A percentile compares a stretch with the other conserved stretches of the same genome.
phyloP scores from a whole-genome alignment of 2,888 invertebrate species.

The Beris morrisii region DNA sequence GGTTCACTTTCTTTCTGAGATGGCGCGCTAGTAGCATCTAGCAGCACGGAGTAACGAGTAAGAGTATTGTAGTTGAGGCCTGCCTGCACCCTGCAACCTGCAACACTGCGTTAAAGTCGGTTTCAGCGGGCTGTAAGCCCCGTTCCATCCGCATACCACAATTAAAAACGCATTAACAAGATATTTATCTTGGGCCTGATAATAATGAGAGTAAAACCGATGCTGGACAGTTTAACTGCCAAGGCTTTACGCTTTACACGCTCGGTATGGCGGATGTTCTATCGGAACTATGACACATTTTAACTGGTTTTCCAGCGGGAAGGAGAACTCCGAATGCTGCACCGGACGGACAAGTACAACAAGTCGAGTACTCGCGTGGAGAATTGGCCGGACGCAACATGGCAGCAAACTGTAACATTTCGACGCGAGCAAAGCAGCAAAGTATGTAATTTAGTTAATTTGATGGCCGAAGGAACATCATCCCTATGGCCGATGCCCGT shows the following conservation, averaged over 20 bases:
- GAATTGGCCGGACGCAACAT: constrained; percentile 1
- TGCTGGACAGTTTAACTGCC: constrained; percentile 19
- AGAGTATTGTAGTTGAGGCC: too few species aligned
- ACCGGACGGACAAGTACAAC: neutral
- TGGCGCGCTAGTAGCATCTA: constrained; percentile 20
- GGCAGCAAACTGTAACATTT: constrained; percentile 12
- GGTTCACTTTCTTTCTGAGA: constrained; percentile 23
- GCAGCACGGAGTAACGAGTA: neutral
- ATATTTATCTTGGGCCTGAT: constrained; percentile 40
- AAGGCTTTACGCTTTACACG: constrained; percentile 6
- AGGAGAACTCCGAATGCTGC: too few species aligned
- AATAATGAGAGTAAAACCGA: constrained; percentile 4
- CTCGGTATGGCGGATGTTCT: constrained; percentile 7
- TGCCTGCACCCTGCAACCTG: too few species aligned
- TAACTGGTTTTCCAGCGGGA: constrained; percentile 25
- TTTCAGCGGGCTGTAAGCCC: constrained; percentile 27
- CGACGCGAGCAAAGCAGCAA: constrained; percentile 33
- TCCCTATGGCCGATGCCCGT: neutral
- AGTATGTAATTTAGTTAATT: constrained; percentile 38
- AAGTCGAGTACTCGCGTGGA: neutral
- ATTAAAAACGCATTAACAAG: constrained; percentile 45
- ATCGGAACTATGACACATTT: constrained; percentile 21
- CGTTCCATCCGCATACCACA: constrained; percentile 42
- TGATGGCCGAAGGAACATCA: constrained; percentile 23
- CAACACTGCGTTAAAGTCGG: too few species aligned